Conservation (phyloP, 2,113 vertebrate species). For the Calyptommatus sinebrachiatus region DNA sequence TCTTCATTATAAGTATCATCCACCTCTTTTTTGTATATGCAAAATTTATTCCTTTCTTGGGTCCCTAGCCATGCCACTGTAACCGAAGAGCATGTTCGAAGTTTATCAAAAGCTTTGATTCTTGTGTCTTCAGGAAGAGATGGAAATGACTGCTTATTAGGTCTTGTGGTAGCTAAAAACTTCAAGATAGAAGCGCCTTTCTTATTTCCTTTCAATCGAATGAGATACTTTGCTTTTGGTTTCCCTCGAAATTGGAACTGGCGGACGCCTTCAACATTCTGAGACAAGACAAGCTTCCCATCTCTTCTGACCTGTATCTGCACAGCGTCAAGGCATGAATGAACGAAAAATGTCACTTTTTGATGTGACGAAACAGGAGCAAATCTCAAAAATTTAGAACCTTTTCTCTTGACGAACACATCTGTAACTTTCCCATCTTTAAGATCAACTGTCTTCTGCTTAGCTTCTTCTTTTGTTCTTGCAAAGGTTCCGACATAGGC, state of each 20-base stretch:
- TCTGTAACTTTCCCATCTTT: slow-evolving; percentile 92
- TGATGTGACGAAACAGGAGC: slow-evolving; percentile 93
- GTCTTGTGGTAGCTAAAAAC: slow-evolving; percentile 85
- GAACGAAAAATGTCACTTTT: slow-evolving; percentile 87
- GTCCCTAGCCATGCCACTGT: slow-evolving; percentile 97
- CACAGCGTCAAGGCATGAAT: slow-evolving; percentile 87
- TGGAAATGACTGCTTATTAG: slow-evolving; percentile 90
- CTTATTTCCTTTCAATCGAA: slow-evolving; percentile 88
- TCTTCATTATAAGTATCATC: slow-evolving; percentile 83
- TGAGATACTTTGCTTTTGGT: slow-evolving; percentile 92
- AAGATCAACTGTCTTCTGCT: slow-evolving; percentile 89
- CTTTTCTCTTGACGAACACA: slow-evolving; percentile 91
- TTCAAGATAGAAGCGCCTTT: slow-evolving; percentile 90
- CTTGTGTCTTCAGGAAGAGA: slow-evolving; percentile 92
- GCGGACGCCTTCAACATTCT: slow-evolving; percentile 86
- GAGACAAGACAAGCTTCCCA: slow-evolving; percentile 89
- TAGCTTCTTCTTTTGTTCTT: slow-evolving; percentile 91
- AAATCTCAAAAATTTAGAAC: slow-evolving; percentile 89
- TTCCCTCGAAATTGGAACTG: slow-evolving; percentile 93
- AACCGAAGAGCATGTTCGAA: slow-evolving; percentile 90
- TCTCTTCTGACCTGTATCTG: slow-evolving; percentile 92
- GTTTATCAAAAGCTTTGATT: slow-evolving; percentile 95
- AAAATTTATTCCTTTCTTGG: slow-evolving; percentile 95
- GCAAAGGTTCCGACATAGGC: slow-evolving; percentile 95
- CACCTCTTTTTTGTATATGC: slow-evolving; percentile 92